Evolutionary conservation across 1,140 invertebrate genomes (phyloP), one percentile per base, ranked within the genome.

Genomic region (Sitophilus oryzae): DNA sequence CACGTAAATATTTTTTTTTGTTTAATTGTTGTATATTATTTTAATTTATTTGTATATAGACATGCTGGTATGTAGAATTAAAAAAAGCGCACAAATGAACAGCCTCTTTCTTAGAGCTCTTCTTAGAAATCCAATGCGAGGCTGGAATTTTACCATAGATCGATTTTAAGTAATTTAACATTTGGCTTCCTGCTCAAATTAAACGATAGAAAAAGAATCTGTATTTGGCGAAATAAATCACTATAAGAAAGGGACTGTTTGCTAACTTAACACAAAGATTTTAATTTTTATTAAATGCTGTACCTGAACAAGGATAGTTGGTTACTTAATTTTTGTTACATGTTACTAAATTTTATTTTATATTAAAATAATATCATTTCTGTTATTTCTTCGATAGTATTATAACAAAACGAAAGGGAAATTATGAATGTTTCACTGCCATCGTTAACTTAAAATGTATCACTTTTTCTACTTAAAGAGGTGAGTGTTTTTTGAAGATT

Each of bases 391-490:
- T 60, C 50, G 30, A 57, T 60, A 60, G 53, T 60, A 50, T 18
- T 51, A 42, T 40, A 19, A 58, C 35, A 37, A 30, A 40, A 57
- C 10, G 19, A 30, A 42, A 5, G 10, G 55, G 54, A 52, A 47
- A 58, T 50, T 55, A 25, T 25, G 46, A 41, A 54, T 59, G 52
- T 52, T 61, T 58, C 60, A 61, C 60, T 61, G 60, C 60, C 60
- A 58, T 58, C 49, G 5, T 5, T 30, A 30, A 30, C n/a, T 48
- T 52, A 30, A 36, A 41, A 50, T 47, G 38, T 48, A 49, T 60
- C 48, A 56, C 34, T 52, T 53, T 52, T 49, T 35, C 19, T 30
- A 14, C 15, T 46, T 30, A n/a, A 30, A 30, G 6, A 46, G 37
- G 19, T 14, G 36, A 35, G 25, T 52, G 22, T 6, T 21, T 30